Evolutionary conservation across 64 coral and sea anemone species (phyloP).

Genomic region (Montipora cactus): DNA sequence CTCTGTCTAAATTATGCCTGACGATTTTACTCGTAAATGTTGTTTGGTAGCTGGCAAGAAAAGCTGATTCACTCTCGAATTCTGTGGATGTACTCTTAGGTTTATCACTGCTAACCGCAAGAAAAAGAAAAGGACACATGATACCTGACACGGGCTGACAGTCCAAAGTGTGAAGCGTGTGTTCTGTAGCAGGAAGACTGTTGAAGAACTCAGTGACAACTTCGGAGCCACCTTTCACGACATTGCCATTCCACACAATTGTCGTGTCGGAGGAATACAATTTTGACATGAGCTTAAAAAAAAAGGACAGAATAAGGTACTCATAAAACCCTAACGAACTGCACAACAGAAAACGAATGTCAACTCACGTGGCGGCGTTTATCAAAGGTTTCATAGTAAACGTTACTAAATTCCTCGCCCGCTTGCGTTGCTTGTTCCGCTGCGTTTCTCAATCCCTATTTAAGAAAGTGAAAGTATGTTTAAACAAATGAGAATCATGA

Average conservation of each 20-base stretch:
- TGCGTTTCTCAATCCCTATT: conserved; percentile 76
- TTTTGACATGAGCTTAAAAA: conserved; percentile 76
- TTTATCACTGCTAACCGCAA: background rate
- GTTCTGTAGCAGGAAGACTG: conserved; percentile 80
- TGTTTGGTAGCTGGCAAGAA: no score
- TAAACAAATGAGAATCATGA: background rate
- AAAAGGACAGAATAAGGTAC: background rate
- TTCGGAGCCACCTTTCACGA: conserved; percentile 75
- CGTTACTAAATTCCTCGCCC: conserved; percentile 80
- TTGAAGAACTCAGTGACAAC: conserved; percentile 85
- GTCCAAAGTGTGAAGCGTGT: conserved; percentile 80
- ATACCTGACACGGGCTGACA: conserved; percentile 96
- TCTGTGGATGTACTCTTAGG: no score
- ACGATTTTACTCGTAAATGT: no score
- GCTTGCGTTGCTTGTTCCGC: conserved; percentile 80
- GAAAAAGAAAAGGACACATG: background rate
- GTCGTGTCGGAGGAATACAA: conserved; percentile 82
- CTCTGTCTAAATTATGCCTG: no score
- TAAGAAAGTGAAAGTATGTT: background rate
- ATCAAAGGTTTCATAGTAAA: conserved; percentile 92
- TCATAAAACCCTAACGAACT: no score
- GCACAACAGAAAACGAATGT: background rate
- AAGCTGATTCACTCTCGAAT: no score
- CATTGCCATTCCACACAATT: conserved; percentile 91
- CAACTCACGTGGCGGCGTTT: conserved; percentile 87